These are phyloP conservation scores for Lycaon pictus DNA, from an alignment of 2,113 vertebrate species.

Conservation along the genomic window DNA sequence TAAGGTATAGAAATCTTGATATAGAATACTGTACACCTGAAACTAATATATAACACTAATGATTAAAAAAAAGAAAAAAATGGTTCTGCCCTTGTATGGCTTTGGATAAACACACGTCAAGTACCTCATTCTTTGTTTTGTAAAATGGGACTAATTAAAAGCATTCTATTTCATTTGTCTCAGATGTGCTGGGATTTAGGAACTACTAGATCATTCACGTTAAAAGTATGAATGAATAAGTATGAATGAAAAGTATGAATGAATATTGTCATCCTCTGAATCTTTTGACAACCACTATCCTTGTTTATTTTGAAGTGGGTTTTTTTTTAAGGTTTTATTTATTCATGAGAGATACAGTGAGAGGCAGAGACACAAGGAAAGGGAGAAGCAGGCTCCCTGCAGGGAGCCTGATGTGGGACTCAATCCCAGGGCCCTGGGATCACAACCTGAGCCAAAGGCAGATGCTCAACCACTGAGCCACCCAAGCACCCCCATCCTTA, in stretches of 20 bases:
- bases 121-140: background rate
- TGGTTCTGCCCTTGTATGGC: background rate
- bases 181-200: background rate
- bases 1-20: background rate
- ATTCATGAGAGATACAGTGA: too few relatives aligned
- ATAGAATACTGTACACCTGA: background rate
- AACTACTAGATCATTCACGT: background rate
- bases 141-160: background rate
- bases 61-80: background rate
- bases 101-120: background rate
- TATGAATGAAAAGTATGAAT: background rate
- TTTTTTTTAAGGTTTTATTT: too few relatives aligned
- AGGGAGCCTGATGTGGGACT: too few relatives aligned
- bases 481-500: background rate
- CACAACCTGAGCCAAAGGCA: too few relatives aligned
- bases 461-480: too few relatives aligned
- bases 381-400: too few relatives aligned
- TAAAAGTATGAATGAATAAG: background rate
- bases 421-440: too few relatives aligned
- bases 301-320: background rate
- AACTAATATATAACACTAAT: background rate
- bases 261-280: background rate
- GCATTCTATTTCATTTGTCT: background rate
- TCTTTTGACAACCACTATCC: background rate
- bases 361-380: too few relatives aligned